Base-by-base conservation (phyloP, 2,113 vertebrate genomes). In the Pseudolaguvia tuberculata region DNA sequence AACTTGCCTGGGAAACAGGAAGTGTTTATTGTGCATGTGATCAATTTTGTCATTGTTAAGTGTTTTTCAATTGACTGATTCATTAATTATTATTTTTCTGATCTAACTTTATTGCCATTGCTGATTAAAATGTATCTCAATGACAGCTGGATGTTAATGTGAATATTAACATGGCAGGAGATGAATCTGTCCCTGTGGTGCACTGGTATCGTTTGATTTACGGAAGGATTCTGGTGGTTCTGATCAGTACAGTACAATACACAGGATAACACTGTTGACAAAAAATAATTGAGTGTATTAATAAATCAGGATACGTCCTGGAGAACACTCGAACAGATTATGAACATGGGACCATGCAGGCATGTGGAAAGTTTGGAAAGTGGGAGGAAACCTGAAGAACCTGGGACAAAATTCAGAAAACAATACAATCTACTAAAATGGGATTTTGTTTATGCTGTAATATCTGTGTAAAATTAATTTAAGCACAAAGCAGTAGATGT, bases 61-160 rank as follows among this genome's bases (percentile, higher is more conserved):
- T 72, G 79, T 83, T 86, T 88, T 88, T 81, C 84, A 83, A 81
- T 76, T 88, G 84, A 85, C 78, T 84, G 81, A 76, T 83, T 83
- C 82, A 85, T 78, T 66, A 77, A 52, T 71, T 73, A 67, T 82
- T 47, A 72, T 58, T 42, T 45, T 23, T 55, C 55, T 56, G 23
- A 45, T 66, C 21, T 51, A 51, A 4, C 63, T 17, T 78, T 80
- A 77, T 21, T 48, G 62, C 23, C 59, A 75, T n/a, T 72, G 76
- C 83, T 62, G 75, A 79, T 70, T 76, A 83, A 83, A 25, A 69
- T 1, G 9, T 50, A 50, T 65, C 61, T 23, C 35, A 65, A 15
- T 29, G 23, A 67, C 15, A 6, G 23, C 45, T 29, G 13, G 45
- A 48, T 66, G 25, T 47, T 25, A 48, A 67, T 67, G 45, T 67